phyloP scores from a whole-genome alignment of 2,797 vertebrate genomes.

The Lagorchestes hirsutus region DNA sequence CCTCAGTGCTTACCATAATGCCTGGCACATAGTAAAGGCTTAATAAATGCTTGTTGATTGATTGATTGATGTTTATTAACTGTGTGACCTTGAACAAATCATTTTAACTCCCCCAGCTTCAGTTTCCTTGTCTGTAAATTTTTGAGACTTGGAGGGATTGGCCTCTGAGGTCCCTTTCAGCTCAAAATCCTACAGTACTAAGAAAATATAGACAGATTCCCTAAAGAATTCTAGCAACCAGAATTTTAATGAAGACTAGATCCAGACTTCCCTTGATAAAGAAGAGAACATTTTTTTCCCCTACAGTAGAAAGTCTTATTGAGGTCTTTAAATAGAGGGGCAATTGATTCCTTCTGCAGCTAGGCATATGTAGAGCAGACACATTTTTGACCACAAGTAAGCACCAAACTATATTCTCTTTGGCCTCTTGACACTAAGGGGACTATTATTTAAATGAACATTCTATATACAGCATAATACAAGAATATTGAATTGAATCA shows the following conservation, averaged over 20 bases:
- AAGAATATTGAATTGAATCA: not conserved
- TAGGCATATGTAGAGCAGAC: not conserved
- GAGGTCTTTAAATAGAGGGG: not conserved
- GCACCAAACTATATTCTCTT: not conserved
- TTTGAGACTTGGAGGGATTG: not conserved
- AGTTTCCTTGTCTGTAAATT: not conserved
- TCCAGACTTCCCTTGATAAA: not conserved
- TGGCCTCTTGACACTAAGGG: not conserved
- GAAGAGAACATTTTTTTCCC: not conserved
- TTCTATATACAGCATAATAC: not conserved
- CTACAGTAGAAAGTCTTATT: not conserved
- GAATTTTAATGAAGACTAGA: not conserved
- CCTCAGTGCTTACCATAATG: not conserved
- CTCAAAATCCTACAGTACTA: not conserved
- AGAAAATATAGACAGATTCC: not conserved
- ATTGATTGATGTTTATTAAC: not conserved
- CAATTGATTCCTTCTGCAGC: not conserved
- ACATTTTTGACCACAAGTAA: too few species aligned
- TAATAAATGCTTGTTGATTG: not conserved
- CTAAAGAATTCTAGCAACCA: not conserved
- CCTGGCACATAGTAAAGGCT: not conserved
- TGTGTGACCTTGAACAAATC: not conserved
- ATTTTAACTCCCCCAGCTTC: not conserved
- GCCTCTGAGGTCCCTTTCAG: not conserved
- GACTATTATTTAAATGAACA: not conserved